Conservation (phyloP, 2,888 invertebrate species). For the Orchesellides sinensis region DNA sequence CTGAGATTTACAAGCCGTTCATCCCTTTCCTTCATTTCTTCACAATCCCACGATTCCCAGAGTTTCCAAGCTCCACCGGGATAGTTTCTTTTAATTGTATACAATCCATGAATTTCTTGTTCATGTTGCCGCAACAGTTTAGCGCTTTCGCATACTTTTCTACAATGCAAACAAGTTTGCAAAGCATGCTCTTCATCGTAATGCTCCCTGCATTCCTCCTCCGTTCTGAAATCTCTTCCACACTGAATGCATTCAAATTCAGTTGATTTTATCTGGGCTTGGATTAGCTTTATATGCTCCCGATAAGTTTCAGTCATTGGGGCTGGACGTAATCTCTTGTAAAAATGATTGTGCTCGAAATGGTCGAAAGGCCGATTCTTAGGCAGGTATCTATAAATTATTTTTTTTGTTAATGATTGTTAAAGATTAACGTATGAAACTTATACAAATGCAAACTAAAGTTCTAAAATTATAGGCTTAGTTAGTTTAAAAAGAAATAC, state of each 20-base stretch:
- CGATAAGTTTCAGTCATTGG: constrained; percentile 64
- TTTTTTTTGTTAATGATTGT: too few species aligned
- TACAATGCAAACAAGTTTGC: constrained; percentile 67
- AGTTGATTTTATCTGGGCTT: constrained; percentile 32
- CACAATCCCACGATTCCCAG: constrained; percentile 63
- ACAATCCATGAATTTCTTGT: constrained; percentile 57
- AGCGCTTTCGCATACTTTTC: constrained; percentile 51
- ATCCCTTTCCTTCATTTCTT: constrained; percentile 59
- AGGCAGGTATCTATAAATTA: constrained; percentile 30
- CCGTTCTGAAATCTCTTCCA: constrained; percentile 48
- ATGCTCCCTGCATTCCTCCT: constrained; percentile 65
- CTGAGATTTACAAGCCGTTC: constrained; percentile 48
- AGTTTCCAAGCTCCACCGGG: constrained; percentile 64
- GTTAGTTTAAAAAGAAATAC: constrained; percentile 45
- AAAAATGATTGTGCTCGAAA: constrained; percentile 67
- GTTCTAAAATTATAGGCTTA: too few species aligned
- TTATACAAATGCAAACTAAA: constrained; percentile 11
- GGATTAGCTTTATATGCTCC: constrained; percentile 51
- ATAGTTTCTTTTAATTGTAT: constrained; percentile 49
- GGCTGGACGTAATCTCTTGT: constrained; percentile 68
- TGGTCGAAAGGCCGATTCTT: constrained; percentile 60
- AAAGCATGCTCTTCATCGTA: constrained; percentile 64
- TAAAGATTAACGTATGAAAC: background rate
- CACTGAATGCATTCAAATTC: constrained; percentile 70
- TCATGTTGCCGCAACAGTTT: constrained; percentile 53